phyloP scores from a whole-genome alignment of 1,140 invertebrate genomes.

The Bilobella aurantiaca region DNA sequence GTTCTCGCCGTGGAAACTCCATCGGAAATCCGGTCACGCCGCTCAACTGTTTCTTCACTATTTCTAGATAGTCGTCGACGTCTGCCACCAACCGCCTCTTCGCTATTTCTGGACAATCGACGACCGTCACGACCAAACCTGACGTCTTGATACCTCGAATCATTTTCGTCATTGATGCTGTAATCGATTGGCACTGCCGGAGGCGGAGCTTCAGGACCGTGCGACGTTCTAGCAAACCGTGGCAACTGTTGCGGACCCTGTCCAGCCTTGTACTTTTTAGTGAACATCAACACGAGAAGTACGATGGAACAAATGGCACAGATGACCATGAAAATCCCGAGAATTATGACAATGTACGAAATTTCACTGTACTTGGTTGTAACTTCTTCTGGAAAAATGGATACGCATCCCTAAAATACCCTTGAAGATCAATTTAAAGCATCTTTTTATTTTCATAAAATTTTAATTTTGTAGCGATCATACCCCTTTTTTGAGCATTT shows the following conservation, averaged over 20 bases:
- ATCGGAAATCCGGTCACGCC: too few relatives aligned
- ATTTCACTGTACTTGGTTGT: background rate
- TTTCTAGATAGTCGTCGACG: background rate
- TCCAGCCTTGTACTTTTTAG: background rate
- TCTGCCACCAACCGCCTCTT: background rate
- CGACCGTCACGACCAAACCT: too few relatives aligned
- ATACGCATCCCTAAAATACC: background rate
- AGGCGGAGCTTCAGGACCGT: background rate
- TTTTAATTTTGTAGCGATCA: too few relatives aligned
- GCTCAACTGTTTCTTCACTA: background rate
- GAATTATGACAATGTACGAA: background rate
- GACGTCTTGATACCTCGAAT: background rate
- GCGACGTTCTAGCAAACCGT: background rate
- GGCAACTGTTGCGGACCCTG: background rate
- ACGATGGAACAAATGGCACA: background rate
- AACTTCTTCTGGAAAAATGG: conserved; percentile 1
- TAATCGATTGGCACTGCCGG: background rate
- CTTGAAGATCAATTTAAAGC: background rate
- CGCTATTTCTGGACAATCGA: background rate
- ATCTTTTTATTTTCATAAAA: too few relatives aligned
- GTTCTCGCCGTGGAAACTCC: too few relatives aligned
- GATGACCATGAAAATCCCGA: background rate
- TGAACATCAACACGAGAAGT: background rate
- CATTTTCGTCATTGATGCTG: background rate
- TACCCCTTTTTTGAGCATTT: background rate